These are phyloP conservation scores for Galeopsomyia nigrocyanea DNA, from an alignment of 2,888 invertebrate genomes.

Conservation along the genomic window DNA sequence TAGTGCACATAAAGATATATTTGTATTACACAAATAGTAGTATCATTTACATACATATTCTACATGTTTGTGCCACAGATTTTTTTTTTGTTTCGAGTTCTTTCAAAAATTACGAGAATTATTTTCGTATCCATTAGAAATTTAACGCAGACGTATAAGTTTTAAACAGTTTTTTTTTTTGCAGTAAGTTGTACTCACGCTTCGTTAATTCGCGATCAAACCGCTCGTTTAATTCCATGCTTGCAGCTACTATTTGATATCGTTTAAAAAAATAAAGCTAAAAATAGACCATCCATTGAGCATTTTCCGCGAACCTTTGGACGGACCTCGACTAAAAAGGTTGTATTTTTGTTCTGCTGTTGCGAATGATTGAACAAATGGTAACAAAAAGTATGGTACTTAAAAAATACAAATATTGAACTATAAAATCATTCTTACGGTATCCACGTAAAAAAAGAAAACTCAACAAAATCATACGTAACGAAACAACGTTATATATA, in stretches of 20 bases:
- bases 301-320: constrained; percentile 48
- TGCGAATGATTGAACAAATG: constrained; percentile 23
- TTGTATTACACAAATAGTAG: constrained; percentile 42
- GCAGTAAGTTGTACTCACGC: too few relatives aligned
- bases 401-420: constrained; percentile 21
- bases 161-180: too few relatives aligned
- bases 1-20: constrained; percentile 39
- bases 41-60: constrained; percentile 41
- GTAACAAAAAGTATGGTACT: too few relatives aligned
- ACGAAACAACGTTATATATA: constrained; percentile 32
- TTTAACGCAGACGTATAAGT: too few relatives aligned
- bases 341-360: constrained; percentile 51
- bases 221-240: too few relatives aligned
- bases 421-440: constrained; percentile 32
- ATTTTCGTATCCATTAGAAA: constrained; percentile 18
- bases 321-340: constrained; percentile 55
- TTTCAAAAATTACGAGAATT: constrained; percentile 17
- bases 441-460: constrained; percentile 32
- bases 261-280: constrained; percentile 41
- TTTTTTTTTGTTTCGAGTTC: constrained; percentile 23
- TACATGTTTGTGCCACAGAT: constrained; percentile 44
- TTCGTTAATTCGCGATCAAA: too few relatives aligned
- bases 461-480: constrained; percentile 18
- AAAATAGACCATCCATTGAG: constrained; percentile 27
- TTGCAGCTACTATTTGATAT: constrained; percentile 21